phyloP scores from a whole-genome alignment of 2,113 vertebrate species.

The Passer montanus region DNA sequence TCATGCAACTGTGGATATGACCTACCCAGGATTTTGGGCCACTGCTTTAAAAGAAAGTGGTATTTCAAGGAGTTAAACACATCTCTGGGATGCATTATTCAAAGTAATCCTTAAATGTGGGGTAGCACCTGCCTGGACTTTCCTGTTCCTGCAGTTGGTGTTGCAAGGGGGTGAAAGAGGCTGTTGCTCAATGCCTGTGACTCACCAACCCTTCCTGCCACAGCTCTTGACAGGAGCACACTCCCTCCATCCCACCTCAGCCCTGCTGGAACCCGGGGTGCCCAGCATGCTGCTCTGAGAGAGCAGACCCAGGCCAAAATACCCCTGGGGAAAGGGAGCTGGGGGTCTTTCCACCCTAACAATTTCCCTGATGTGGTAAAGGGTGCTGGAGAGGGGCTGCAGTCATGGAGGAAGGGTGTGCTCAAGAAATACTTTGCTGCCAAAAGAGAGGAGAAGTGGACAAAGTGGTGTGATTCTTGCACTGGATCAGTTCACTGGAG shows the following conservation, averaged over 20 bases:
- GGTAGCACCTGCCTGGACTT: background rate
- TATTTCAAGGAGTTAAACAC: background rate
- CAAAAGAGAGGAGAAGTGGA: background rate
- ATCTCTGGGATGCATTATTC: background rate
- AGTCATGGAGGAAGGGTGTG: background rate
- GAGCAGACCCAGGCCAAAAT: background rate
- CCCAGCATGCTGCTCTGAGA: rapidly evolving
- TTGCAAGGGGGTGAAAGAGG: background rate
- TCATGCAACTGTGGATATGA: background rate
- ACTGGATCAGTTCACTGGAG: background rate
- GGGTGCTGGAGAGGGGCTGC: background rate
- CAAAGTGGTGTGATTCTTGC: background rate
- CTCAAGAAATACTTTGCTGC: background rate
- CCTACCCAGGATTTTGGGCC: background rate
- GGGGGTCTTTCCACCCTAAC: background rate
- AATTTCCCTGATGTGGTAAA: background rate
- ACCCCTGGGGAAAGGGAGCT: rapidly evolving
- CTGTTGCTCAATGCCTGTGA: background rate
- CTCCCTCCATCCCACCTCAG: background rate
- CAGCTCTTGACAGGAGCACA: rapidly evolving
- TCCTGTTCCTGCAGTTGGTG: background rate
- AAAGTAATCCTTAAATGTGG: background rate
- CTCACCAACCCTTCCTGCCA: background rate
- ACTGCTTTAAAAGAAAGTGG: background rate
- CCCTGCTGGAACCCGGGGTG: rapidly evolving